Conservation (phyloP, 2,888 invertebrate genomes). For the Leucophora obtusa region DNA sequence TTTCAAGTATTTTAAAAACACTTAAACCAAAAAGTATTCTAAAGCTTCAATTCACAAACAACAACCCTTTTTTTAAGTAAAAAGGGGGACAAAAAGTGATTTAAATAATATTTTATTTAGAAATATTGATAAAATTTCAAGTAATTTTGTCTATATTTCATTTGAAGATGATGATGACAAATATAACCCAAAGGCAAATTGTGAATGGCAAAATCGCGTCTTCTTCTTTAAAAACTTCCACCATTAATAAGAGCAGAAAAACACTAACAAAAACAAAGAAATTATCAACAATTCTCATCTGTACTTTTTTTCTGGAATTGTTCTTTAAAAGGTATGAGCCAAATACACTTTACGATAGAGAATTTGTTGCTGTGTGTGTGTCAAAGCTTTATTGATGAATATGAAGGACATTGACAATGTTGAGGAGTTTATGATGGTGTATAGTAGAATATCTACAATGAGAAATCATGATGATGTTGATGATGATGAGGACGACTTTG, state of each 20-base stretch:
- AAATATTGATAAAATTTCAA: constrained; percentile 55
- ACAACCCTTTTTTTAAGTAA: constrained; percentile 44
- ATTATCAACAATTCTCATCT: constrained; percentile 66
- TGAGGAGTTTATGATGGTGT: constrained; percentile 31
- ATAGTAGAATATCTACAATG: constrained; percentile 16
- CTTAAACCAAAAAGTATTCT: constrained; percentile 4
- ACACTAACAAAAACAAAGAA: constrained; percentile 65
- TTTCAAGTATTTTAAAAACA: constrained; percentile 62
- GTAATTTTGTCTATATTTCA: not conserved
- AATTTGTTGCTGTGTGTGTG: constrained; percentile 13
- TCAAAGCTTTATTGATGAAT: constrained; percentile 61
- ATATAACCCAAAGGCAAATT: constrained; percentile 65
- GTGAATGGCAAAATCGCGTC: constrained; percentile 46
- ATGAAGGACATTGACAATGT: constrained; percentile 61
- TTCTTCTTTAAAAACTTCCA: constrained; percentile 9
- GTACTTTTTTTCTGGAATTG: not conserved
- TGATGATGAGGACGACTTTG: constrained; percentile 36
- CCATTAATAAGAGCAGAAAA: constrained; percentile 69
- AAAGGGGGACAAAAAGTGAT: constrained; percentile 47
- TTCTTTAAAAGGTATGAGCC: constrained; percentile 21
- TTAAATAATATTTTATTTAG: constrained; percentile 72
- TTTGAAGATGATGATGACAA: constrained; percentile 70
- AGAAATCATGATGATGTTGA: constrained; percentile 45
- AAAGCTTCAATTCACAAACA: constrained; percentile 41
- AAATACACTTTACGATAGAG: not conserved